A percentile compares a stretch with the other conserved stretches of the same genome.
phyloP scores from a whole-genome alignment of 2,888 invertebrate genomes.

The Lasius platythorax region DNA sequence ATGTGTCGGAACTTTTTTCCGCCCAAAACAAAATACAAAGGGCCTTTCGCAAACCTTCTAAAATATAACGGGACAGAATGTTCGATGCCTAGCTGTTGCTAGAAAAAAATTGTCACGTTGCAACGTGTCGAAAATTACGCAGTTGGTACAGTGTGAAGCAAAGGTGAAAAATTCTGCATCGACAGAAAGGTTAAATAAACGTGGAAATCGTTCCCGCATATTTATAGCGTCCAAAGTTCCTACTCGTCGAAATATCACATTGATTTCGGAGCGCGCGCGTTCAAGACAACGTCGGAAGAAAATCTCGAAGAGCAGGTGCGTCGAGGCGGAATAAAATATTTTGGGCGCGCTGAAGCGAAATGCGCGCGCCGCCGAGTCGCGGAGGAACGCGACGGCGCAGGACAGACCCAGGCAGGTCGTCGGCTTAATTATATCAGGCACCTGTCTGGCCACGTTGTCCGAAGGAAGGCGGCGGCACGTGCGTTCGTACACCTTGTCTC shows the following conservation, averaged over 20 bases:
- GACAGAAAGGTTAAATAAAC: background rate
- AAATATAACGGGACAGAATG: too few relatives aligned
- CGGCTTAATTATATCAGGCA: constrained; percentile 63
- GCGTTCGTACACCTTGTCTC: constrained; percentile 33
- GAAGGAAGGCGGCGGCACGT: constrained; percentile 27
- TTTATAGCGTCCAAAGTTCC: background rate
- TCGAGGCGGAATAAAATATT: constrained; percentile 36
- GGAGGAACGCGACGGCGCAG: constrained; percentile 15
- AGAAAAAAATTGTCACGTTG: too few relatives aligned
- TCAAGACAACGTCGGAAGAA: background rate
- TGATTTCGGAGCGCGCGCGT: background rate
- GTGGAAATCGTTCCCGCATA: background rate
- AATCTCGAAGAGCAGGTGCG: background rate
- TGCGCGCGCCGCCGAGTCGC: background rate
- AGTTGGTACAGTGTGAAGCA: too few relatives aligned
- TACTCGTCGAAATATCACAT: background rate
- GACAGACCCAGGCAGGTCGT: constrained; percentile 36
- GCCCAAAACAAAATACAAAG: too few relatives aligned
- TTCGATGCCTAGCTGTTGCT: too few relatives aligned
- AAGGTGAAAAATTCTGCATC: too few relatives aligned
- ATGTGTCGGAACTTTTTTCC: too few relatives aligned
- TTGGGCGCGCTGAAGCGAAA: constrained; percentile 2
- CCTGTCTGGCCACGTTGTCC: constrained; percentile 46
- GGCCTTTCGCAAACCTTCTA: too few relatives aligned
- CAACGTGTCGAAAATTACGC: too few relatives aligned